These are phyloP conservation scores for Temnothorax unifasciatus DNA, from an alignment of 2,888 invertebrate species.

Conservation along the genomic window DNA sequence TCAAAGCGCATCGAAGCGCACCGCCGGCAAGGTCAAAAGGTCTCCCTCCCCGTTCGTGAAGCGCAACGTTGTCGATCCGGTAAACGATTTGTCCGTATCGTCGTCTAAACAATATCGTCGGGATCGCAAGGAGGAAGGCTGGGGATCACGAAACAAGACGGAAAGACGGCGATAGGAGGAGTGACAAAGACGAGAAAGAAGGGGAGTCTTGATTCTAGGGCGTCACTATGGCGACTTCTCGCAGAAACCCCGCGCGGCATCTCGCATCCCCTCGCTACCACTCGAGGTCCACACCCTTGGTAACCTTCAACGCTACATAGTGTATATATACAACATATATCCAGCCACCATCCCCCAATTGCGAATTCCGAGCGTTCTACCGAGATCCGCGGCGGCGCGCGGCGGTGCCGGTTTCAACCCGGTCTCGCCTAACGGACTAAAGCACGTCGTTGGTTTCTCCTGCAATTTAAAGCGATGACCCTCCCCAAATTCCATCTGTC, in stretches of 20 bases:
- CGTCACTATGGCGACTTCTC: constrained; percentile 72
- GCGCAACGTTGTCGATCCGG: neutral
- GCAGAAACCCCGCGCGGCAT: constrained; percentile 5
- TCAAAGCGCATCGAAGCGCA: constrained; percentile 35
- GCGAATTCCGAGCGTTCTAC: constrained; percentile 19
- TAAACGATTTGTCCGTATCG: constrained; percentile 31
- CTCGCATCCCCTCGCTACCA: constrained; percentile 10
- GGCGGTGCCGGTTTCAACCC: constrained; percentile 30
- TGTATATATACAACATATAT: neutral
- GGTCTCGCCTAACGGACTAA: neutral
- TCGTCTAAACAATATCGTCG: constrained; percentile 26
- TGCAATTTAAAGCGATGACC: constrained; percentile 22
- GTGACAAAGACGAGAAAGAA: neutral
- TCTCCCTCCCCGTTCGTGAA: neutral
- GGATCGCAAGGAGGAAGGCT: neutral
- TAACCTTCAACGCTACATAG: constrained; percentile 8
- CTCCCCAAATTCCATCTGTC: neutral
- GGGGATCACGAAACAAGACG: constrained; percentile 37
- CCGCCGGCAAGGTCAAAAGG: neutral
- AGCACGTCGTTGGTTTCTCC: neutral
- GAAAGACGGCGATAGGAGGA: constrained; percentile 40
- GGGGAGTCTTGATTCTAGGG: constrained; percentile 63
- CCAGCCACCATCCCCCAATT: constrained; percentile 38
- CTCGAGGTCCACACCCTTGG: constrained; percentile 10
- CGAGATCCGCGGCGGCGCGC: constrained; percentile 16